Percentiles rank a stretch among this genome's conserved stretches.
These are phyloP conservation scores for Hanleya hanleyi DNA, from an alignment of 2,888 invertebrate genomes.

Conservation along the genomic window DNA sequence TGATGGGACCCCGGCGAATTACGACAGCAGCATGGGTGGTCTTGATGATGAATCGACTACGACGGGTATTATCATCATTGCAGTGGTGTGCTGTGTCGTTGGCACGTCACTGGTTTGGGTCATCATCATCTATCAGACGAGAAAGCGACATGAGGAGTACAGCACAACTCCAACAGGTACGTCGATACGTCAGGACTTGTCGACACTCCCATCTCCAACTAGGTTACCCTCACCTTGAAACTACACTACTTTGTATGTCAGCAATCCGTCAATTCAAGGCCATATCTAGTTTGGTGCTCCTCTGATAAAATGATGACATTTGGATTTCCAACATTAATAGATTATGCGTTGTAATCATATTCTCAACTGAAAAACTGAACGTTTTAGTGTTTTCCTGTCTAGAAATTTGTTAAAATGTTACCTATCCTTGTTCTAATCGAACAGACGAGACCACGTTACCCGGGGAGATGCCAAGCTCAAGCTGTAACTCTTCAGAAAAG, in stretches of 20 bases:
- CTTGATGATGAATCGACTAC: slow-evolving; percentile 82
- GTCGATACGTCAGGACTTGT: too few species aligned
- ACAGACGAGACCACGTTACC: slow-evolving; percentile 66
- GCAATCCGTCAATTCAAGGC: too few species aligned
- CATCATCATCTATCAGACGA: slow-evolving; percentile 89
- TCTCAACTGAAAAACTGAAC: too few species aligned
- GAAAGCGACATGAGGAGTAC: slow-evolving; percentile 76
- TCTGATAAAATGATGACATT: too few species aligned
- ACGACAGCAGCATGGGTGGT: slow-evolving; percentile 36
- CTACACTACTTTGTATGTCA: too few species aligned
- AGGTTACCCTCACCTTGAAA: too few species aligned
- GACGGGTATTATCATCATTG: slow-evolving; percentile 90
- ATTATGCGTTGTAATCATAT: too few species aligned
- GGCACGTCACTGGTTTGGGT: slow-evolving; percentile 95
- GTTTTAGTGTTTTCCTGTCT: too few species aligned
- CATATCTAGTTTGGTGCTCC: too few species aligned
- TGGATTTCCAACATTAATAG: too few species aligned
- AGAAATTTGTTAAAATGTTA: too few species aligned
- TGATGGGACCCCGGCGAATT: slow-evolving; percentile 56
- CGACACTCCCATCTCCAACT: too few species aligned
- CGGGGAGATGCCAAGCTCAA: slow-evolving; percentile 64
- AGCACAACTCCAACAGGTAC: slow-evolving; percentile 67
- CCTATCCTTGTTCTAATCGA: neutral
- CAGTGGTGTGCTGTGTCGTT: slow-evolving; percentile 91
- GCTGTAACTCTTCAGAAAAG: slow-evolving; percentile 62